These are phyloP conservation scores for Tapirus indicus DNA, from an alignment of 2,797 vertebrate species.

Conservation along the genomic window DNA sequence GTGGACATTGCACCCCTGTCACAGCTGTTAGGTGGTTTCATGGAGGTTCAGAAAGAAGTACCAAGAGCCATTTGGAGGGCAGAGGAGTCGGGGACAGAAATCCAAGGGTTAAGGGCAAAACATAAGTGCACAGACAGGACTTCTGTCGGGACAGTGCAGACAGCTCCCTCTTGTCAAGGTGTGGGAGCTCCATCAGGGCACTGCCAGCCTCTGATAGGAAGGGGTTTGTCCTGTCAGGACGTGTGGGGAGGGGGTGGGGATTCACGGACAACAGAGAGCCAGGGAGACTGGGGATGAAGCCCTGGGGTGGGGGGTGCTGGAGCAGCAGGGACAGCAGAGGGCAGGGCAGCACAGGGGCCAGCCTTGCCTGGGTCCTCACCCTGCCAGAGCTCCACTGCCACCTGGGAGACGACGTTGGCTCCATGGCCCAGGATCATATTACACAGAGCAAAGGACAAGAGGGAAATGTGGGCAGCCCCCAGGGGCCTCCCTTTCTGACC, in stretches of 20 bases:
- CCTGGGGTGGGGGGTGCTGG: rapidly evolving
- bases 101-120: not conserved
- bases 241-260: not conserved
- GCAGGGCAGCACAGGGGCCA: no score
- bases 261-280: not conserved
- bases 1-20: not conserved
- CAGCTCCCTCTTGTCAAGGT: not conserved
- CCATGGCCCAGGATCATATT: not conserved
- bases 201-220: not conserved
- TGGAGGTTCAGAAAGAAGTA: not conserved
- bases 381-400: not conserved
- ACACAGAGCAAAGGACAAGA: not conserved
- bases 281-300: not conserved
- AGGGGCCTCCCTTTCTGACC: not conserved
- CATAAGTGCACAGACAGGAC: not conserved
- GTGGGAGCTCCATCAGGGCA: not conserved
- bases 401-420: not conserved
- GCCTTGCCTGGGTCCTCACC: not conserved
- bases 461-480: not conserved
- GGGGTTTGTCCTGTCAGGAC: not conserved
- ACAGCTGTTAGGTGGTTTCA: not conserved
- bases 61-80: not conserved
- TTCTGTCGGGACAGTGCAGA: not conserved
- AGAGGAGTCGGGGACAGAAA: not conserved
- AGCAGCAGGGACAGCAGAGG: not conserved